Evolutionary conservation across 2,797 vertebrate species (phyloP).

Genomic region (Bucorvus abyssinicus): DNA sequence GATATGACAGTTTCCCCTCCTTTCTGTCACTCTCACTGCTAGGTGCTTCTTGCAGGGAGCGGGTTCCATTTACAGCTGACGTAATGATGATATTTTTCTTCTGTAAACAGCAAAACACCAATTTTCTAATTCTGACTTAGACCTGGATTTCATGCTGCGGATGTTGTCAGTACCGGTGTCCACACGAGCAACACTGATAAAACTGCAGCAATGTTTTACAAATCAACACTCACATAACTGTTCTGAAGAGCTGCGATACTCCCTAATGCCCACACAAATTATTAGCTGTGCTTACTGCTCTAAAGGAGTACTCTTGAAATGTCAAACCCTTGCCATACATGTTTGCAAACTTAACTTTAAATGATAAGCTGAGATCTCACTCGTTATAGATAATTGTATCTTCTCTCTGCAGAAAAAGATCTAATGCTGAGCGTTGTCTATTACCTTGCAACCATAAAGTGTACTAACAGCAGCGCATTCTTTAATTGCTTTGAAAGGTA

Average conservation of each 20-base stretch:
- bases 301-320: constrained; percentile 11
- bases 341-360: constrained; percentile 57
- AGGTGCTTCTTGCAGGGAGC: neutral
- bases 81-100: neutral
- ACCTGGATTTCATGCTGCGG: neutral
- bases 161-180: neutral
- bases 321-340: constrained; percentile 6
- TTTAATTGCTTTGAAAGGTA: constrained; percentile 3
- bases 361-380: constrained; percentile 33
- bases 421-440: neutral
- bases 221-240: neutral
- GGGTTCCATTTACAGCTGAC: neutral
- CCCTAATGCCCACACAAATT: constrained; percentile 41
- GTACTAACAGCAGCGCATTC: neutral
- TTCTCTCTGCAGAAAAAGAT: neutral
- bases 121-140: neutral
- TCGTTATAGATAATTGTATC: constrained; percentile 39
- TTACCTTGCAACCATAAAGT: neutral
- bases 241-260: neutral
- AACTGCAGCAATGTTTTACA: neutral
- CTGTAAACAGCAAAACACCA: neutral
- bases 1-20: neutral
- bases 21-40: neutral
- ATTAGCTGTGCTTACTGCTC: constrained; percentile 24
- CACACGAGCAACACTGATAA: neutral